Conservation (phyloP, 2,797 vertebrate genomes). For the Hyperoplus lanceolatus region DNA sequence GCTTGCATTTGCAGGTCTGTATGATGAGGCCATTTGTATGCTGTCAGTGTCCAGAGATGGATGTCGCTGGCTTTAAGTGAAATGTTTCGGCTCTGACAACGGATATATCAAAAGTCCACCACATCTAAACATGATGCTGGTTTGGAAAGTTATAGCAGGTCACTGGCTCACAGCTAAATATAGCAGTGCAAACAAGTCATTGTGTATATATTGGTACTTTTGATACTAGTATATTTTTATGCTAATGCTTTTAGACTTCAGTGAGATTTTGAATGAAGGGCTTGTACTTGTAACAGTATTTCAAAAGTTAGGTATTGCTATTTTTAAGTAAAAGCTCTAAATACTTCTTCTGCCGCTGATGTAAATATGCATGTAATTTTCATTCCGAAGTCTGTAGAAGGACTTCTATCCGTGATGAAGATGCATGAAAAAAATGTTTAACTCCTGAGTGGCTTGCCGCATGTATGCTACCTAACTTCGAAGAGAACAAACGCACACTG, state of each 20-base stretch:
- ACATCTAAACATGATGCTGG: not conserved
- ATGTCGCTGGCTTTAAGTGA: conserved; percentile 37
- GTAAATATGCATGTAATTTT: not conserved
- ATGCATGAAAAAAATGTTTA: conserved; percentile 25
- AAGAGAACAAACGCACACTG: conserved; percentile 47
- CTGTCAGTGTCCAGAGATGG: conserved; percentile 50
- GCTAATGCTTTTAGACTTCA: too few relatives aligned
- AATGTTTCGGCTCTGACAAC: conserved; percentile 26
- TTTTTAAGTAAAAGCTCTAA: too few relatives aligned
- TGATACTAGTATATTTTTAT: too few relatives aligned
- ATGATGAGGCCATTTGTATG: conserved; percentile 44
- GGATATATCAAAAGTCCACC: not conserved
- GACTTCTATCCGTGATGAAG: not conserved
- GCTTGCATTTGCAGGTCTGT: conserved; percentile 46
- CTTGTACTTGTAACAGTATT: too few relatives aligned
- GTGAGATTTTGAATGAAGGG: too few relatives aligned
- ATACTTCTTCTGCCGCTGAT: not conserved
- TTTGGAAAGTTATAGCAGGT: not conserved
- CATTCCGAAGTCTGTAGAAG: not conserved
- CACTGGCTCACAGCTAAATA: not conserved
- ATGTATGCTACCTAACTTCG: conserved; percentile 55
- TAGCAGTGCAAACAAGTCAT: not conserved
- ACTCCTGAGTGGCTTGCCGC: conserved; percentile 28
- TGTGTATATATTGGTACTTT: not conserved
- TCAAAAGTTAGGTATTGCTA: not conserved